Percentiles rank a stretch among this genome's conserved stretches.
Evolutionary conservation across 2,888 invertebrate genomes (phyloP).

Genomic region (Hydroisotoma schaefferi): DNA sequence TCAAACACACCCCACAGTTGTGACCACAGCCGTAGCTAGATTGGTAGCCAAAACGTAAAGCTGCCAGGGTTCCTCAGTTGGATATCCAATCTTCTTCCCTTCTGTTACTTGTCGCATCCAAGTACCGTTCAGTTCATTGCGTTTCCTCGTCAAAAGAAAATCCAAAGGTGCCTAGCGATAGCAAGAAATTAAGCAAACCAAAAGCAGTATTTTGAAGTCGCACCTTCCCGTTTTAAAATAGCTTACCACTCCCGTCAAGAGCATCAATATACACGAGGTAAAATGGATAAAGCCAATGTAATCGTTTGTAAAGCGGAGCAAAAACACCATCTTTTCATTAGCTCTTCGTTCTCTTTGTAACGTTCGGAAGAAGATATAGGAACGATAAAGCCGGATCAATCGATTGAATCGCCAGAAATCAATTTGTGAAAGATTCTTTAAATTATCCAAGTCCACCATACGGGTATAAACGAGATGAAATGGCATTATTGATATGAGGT

Average conservation of each 20-base stretch:
- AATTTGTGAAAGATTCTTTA: slow-evolving; percentile 16
- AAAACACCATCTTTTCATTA: slow-evolving; percentile 28
- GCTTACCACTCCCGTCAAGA: slow-evolving; percentile 20
- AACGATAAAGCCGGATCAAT: slow-evolving; percentile 29
- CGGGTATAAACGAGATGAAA: slow-evolving; percentile 24
- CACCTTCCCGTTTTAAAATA: background rate
- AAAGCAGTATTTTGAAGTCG: background rate
- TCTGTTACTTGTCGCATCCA: slow-evolving; percentile 25
- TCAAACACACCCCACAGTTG: slow-evolving; percentile 39
- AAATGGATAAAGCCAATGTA: slow-evolving; percentile 36
- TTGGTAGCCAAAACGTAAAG: slow-evolving; percentile 32
- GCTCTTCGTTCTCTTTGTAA: slow-evolving; percentile 25
- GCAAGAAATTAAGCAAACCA: background rate
- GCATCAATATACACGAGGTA: slow-evolving; percentile 30
- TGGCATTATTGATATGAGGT: slow-evolving; percentile 26
- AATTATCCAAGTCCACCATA: slow-evolving; percentile 12
- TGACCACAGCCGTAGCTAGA: slow-evolving; percentile 37
- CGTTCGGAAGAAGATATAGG: slow-evolving; percentile 24
- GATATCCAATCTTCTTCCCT: slow-evolving; percentile 26
- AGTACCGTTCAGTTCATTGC: slow-evolving; percentile 5
- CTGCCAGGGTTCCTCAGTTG: slow-evolving; percentile 19
- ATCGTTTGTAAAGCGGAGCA: slow-evolving; percentile 31
- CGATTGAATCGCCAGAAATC: slow-evolving; percentile 35
- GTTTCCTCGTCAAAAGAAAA: slow-evolving; percentile 22
- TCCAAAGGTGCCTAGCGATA: slow-evolving; percentile 31